A percentile compares a stretch with the other conserved stretches of the same genome.
Evolutionary conservation across 2,797 vertebrate genomes (phyloP).

Genomic region (Trichosurus vulpecula): DNA sequence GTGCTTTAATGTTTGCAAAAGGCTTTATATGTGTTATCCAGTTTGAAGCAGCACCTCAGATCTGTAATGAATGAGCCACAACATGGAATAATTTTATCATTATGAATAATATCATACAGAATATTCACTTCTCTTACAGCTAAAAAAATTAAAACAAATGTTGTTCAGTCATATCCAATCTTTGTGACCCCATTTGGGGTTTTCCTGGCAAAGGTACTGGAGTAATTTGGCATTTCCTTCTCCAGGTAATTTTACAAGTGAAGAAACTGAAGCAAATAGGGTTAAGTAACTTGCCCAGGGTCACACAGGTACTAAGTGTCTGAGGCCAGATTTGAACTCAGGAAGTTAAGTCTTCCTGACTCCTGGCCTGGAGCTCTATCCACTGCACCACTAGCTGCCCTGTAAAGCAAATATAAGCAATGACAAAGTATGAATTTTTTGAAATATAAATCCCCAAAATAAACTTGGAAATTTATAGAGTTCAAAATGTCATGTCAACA

Average conservation of each 20-base stretch:
- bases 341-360: neutral
- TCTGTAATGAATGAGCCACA: neutral
- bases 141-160: neutral
- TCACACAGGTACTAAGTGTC: neutral
- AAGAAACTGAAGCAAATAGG: neutral
- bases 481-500: neutral
- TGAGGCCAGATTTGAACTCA: neutral
- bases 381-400: neutral
- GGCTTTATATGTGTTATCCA: neutral
- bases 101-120: constrained; percentile 16
- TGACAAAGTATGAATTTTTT: neutral
- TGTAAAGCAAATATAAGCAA: neutral
- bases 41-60: neutral
- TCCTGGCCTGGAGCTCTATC: neutral
- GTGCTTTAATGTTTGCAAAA: neutral
- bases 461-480: neutral
- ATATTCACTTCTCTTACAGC: constrained; percentile 4
- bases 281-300: neutral
- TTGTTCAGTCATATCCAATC: neutral
- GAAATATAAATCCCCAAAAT: neutral
- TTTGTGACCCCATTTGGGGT: neutral
- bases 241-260: neutral
- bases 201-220: neutral
- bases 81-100: neutral
- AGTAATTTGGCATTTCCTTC: neutral